These are phyloP conservation scores for Brenthis ino DNA, from an alignment of 2,888 invertebrate genomes.

Conservation along the genomic window DNA sequence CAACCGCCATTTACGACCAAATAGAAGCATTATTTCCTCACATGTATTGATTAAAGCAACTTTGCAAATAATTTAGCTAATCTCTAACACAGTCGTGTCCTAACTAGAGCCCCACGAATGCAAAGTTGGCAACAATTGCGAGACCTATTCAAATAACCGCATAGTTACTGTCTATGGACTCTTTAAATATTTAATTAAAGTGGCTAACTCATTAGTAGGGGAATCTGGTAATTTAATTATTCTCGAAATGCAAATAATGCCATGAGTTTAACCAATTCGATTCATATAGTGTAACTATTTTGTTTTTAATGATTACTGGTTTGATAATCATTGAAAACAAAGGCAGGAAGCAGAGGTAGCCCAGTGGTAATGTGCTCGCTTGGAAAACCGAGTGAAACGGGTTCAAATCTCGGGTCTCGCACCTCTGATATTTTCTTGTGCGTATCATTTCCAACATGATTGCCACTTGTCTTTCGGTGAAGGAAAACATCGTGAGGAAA, in stretches of 20 bases:
- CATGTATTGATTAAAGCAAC: not conserved
- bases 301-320: not conserved
- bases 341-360: no score
- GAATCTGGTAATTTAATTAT: constrained; percentile 32
- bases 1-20: not conserved
- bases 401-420: no score
- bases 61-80: constrained; percentile 1
- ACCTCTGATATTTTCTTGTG: no score
- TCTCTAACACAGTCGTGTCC: constrained; percentile 6
- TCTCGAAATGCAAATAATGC: constrained; percentile 26
- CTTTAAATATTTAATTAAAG: constrained; percentile 38
- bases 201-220: constrained; percentile 29
- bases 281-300: not conserved
- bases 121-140: constrained; percentile 27
- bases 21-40: not conserved
- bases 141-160: constrained; percentile 32
- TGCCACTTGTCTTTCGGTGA: no score
- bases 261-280: constrained; percentile 7
- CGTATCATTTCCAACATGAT: no score
- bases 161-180: constrained; percentile 29
- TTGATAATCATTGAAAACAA: not conserved
- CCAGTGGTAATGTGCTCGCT: not conserved
- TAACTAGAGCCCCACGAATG: constrained; percentile 9
- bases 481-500: no score
- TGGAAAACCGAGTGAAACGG: no score